Conservation (phyloP, 2,113 vertebrate species). For the Morone chrysops region DNA sequence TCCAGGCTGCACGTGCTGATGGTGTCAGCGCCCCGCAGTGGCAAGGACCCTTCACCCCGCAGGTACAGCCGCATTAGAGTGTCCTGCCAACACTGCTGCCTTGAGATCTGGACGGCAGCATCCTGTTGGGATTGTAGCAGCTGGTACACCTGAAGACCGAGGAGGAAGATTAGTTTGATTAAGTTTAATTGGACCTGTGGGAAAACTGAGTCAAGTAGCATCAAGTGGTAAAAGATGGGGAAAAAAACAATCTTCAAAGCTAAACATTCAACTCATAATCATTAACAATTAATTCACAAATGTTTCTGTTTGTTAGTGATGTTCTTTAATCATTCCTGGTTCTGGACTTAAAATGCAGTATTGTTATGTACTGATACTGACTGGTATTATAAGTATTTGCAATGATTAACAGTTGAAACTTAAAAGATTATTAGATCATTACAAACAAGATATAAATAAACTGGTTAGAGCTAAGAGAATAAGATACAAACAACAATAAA, state of each 20-base stretch:
- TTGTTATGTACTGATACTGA: neutral
- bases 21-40: slow-evolving; percentile 62
- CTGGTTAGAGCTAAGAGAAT: no score
- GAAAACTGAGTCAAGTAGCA: neutral
- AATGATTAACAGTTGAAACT: neutral
- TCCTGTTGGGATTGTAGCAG: slow-evolving; percentile 92
- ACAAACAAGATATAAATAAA: neutral
- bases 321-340: neutral
- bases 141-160: slow-evolving; percentile 87
- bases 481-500: neutral
- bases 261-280: neutral
- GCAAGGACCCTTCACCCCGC: slow-evolving; percentile 80
- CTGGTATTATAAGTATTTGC: neutral
- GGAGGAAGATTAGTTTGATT: slow-evolving; percentile 22
- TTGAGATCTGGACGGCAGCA: slow-evolving; percentile 91
- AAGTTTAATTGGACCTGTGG: neutral
- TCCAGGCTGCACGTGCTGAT: slow-evolving; percentile 83
- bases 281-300: neutral
- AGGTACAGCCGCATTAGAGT: slow-evolving; percentile 91
- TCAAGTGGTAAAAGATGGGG: neutral
- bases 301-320: neutral
- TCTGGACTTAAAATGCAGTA: neutral
- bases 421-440: neutral
- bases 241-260: neutral
- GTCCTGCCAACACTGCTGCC: slow-evolving; percentile 97